Conservation (phyloP, 2,797 vertebrate species). For the Cynodonichthys magdalenae region DNA sequence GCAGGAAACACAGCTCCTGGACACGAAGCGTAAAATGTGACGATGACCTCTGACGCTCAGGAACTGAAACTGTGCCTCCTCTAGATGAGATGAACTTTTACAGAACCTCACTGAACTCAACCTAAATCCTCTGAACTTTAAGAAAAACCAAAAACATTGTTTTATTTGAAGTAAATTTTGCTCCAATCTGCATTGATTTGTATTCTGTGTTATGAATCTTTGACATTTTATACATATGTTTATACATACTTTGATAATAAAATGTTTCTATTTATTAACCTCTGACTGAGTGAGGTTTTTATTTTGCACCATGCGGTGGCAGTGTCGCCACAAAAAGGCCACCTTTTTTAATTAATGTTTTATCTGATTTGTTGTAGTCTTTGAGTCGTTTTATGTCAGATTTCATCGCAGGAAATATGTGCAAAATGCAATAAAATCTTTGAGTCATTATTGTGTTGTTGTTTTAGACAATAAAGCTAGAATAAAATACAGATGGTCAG, state of each 20-base stretch:
- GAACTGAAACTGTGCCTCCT: slow-evolving; percentile 4
- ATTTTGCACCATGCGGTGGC: slow-evolving; percentile 58
- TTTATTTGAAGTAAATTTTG: not conserved
- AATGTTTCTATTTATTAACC: slow-evolving; percentile 14
- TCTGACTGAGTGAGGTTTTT: slow-evolving; percentile 27
- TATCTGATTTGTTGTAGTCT: not conserved
- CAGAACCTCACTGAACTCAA: not conserved
- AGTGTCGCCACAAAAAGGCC: slow-evolving; percentile 32
- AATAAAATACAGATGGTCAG: too few relatives aligned
- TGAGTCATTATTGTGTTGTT: too few relatives aligned
- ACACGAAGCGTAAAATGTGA: slow-evolving; percentile 36
- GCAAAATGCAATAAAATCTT: too few relatives aligned
- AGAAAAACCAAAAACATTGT: too few relatives aligned
- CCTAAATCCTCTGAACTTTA: not conserved
- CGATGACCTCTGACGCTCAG: not conserved
- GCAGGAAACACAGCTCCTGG: slow-evolving; percentile 18
- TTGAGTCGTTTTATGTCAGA: not conserved
- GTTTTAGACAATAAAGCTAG: too few relatives aligned
- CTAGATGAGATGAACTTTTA: not conserved
- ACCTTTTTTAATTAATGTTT: not conserved
- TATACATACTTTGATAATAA: slow-evolving; percentile 36
- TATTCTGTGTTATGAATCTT: slow-evolving; percentile 8
- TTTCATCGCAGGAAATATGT: not conserved
- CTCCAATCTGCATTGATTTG: not conserved
- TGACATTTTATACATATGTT: slow-evolving; percentile 13